Conservation (phyloP, 2,113 vertebrate species). For the Corydoras sp. region DNA sequence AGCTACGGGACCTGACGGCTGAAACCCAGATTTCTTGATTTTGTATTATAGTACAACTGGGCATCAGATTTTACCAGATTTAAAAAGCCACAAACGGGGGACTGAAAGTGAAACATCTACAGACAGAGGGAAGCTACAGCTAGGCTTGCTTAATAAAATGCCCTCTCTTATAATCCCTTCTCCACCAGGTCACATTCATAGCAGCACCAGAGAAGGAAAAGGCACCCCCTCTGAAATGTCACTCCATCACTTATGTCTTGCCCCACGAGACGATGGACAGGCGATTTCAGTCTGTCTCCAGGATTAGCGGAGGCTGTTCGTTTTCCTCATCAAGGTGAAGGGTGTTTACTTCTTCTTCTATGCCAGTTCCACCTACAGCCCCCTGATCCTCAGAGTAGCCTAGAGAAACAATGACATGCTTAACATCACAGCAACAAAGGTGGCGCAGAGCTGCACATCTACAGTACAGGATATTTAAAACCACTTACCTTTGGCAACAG, state of each 20-base stretch:
- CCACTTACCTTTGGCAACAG: conserved; percentile 76
- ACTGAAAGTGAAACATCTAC: conserved; percentile 50
- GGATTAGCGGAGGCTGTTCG: conserved; percentile 95
- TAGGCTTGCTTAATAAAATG: conserved; percentile 61
- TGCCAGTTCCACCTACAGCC: conserved; percentile 79
- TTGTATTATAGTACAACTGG: conserved; percentile 34
- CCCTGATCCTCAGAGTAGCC: conserved; percentile 92
- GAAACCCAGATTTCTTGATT: conserved; percentile 42
- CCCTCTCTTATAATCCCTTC: conserved; percentile 66
- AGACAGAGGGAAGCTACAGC: conserved; percentile 69
- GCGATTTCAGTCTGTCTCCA: conserved; percentile 79
- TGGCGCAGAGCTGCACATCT: not conserved
- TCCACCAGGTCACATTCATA: conserved; percentile 71
- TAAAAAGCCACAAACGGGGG: conserved; percentile 67
- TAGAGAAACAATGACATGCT: conserved; percentile 42
- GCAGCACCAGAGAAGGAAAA: conserved; percentile 75
- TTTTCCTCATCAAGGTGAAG: conserved; percentile 89
- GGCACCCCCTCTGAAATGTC: conserved; percentile 60
- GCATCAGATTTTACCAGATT: conserved; percentile 25
- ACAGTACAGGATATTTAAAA: not conserved
- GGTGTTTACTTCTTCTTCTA: conserved; percentile 83
- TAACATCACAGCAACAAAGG: not conserved
- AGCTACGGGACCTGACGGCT: conserved; percentile 69
- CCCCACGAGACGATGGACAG: conserved; percentile 40
- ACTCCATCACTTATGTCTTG: conserved; percentile 60